Evolutionary conservation across 1,140 invertebrate species (phyloP).

Genomic region (Scaptomyza hsui): DNA sequence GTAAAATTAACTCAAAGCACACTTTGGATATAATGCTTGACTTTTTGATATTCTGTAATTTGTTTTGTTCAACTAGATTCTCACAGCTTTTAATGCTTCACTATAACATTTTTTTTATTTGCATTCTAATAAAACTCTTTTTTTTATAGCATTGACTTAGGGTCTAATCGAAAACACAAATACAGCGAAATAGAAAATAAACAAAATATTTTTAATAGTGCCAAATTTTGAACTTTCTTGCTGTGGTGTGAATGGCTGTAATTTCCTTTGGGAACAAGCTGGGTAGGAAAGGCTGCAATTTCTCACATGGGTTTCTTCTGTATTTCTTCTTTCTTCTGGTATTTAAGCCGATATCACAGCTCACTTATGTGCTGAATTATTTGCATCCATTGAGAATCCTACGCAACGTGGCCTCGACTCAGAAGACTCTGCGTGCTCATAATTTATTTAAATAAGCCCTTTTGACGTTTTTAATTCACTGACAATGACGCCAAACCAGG

Average conservation of each 20-base stretch:
- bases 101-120: too few species aligned
- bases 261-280: conserved; percentile 75
- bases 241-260: conserved; percentile 46
- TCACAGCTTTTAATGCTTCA: too few species aligned
- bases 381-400: conserved; percentile 73
- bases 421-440: conserved; percentile 48
- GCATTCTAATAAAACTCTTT: too few species aligned
- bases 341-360: conserved; percentile 60
- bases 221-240: conserved; percentile 46
- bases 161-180: conserved; percentile 13
- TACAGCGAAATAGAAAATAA: not conserved
- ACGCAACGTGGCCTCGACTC: conserved; percentile 24
- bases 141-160: too few species aligned
- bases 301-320: conserved; percentile 75
- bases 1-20: not conserved
- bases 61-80: too few species aligned
- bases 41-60: too few species aligned
- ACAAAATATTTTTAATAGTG: conserved; percentile 11
- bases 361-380: conserved; percentile 76
- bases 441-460: conserved; percentile 82
- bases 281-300: conserved; percentile 43
- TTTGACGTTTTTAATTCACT: conserved; percentile 82
- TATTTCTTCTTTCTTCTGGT: too few species aligned
- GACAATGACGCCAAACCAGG: conserved; percentile 63
- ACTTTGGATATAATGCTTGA: not conserved